Percentiles rank a stretch among this genome's conserved stretches.
Conservation (phyloP, 92 coral and sea anemone species). For the Pocillopora grandis region DNA sequence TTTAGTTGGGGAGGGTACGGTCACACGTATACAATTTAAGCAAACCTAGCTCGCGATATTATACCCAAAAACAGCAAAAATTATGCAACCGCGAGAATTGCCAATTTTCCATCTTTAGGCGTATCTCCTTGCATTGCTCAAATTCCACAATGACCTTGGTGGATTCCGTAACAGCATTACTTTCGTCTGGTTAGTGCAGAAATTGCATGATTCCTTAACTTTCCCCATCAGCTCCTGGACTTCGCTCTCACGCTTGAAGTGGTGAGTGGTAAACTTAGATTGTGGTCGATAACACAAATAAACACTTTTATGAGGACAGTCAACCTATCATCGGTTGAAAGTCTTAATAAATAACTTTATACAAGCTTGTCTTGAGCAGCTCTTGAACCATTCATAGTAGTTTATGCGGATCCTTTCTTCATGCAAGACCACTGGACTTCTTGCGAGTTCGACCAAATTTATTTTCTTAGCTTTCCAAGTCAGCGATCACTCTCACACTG, state of each 20-base stretch:
- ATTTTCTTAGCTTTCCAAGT: neutral
- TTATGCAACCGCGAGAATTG: neutral
- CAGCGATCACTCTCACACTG: slow-evolving; percentile 2
- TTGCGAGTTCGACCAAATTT: neutral
- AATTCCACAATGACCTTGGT: neutral
- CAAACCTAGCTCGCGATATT: neutral
- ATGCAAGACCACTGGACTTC: neutral
- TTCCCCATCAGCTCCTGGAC: neutral
- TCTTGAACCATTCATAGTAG: neutral
- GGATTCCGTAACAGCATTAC: no score
- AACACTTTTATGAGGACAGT: neutral
- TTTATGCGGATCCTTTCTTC: neutral
- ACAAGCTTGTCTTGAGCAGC: neutral
- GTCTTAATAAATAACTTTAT: slow-evolving; percentile 18
- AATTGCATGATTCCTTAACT: no score
- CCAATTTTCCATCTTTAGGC: neutral
- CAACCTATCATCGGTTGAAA: neutral
- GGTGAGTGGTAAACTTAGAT: no score
- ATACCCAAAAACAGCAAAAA: neutral
- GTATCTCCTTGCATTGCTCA: neutral
- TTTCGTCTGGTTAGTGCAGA: neutral
- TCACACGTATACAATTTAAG: neutral
- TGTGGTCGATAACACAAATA: no score
- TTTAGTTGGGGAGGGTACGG: no score
- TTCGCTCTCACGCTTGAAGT: no score